These are phyloP conservation scores for Parasteatoda lunata DNA, from an alignment of 2,888 invertebrate genomes.

Conservation along the genomic window DNA sequence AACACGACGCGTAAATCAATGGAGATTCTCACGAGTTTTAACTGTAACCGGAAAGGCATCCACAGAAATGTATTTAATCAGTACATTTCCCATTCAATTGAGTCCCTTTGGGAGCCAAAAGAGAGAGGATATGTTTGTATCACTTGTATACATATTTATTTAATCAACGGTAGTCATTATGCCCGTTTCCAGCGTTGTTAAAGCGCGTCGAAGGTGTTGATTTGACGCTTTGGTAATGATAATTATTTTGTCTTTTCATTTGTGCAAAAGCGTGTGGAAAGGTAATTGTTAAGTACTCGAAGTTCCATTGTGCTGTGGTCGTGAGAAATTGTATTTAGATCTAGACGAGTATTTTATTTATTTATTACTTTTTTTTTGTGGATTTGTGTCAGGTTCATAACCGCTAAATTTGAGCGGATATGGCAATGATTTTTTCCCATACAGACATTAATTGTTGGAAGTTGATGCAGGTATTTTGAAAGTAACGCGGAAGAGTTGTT, in stretches of 20 bases:
- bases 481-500: no score
- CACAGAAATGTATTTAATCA: constrained; percentile 25
- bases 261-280: no score
- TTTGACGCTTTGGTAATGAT: constrained; percentile 16
- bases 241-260: no score
- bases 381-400: no score
- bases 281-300: no score
- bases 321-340: constrained; percentile 3
- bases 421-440: no score
- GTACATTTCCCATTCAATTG: constrained; percentile 62
- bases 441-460: no score
- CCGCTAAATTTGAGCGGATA: no score
- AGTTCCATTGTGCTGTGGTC: neutral
- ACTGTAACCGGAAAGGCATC: constrained; percentile 41
- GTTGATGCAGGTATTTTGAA: no score
- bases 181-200: constrained; percentile 1
- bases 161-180: constrained; percentile 54
- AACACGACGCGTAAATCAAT: constrained; percentile 49
- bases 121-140: constrained; percentile 37
- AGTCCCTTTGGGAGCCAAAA: constrained; percentile 28
- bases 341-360: no score
- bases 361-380: no score
- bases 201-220: constrained; percentile 37
- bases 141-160: constrained; percentile 52
- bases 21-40: constrained; percentile 40